Evolutionary conservation across 2,797 vertebrate genomes (phyloP).

Genomic region (Morus bassanus): DNA sequence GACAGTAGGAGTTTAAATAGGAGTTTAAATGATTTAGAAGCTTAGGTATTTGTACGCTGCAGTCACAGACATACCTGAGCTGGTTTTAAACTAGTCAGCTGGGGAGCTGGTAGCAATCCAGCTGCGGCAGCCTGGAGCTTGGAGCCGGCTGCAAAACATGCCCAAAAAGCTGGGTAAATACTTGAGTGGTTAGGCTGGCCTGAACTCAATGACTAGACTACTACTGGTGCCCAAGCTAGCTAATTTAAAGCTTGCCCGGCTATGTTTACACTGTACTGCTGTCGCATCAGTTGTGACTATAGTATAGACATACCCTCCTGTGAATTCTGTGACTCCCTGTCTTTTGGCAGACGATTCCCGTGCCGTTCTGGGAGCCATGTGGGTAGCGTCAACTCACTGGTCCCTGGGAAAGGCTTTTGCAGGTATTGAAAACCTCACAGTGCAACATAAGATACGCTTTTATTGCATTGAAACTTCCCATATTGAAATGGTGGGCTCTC

Average conservation of each 20-base stretch:
- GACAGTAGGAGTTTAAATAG: not conserved
- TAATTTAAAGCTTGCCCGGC: not conserved
- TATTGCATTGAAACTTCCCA: fast-evolving
- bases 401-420: not conserved
- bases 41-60: not conserved
- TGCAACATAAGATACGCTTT: not conserved
- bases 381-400: not conserved
- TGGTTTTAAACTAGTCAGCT: not conserved
- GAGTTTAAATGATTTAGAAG: not conserved
- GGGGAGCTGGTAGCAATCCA: not conserved
- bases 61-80: not conserved
- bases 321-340: not conserved
- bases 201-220: not conserved
- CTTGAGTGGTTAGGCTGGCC: not conserved
- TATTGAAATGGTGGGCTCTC: not conserved
- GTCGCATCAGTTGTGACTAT: not conserved
- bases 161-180: not conserved
- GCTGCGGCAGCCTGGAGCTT: not conserved
- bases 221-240: not conserved
- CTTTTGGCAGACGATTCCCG: not conserved
- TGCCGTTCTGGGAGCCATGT: not conserved
- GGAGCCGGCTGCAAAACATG: not conserved
- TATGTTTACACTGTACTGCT: not conserved
- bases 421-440: not conserved
- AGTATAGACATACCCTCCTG: not conserved